Percentiles rank a stretch among this genome's conserved stretches.
phyloP scores from a whole-genome alignment of 2,113 vertebrate species.

The Catharus minimus region DNA sequence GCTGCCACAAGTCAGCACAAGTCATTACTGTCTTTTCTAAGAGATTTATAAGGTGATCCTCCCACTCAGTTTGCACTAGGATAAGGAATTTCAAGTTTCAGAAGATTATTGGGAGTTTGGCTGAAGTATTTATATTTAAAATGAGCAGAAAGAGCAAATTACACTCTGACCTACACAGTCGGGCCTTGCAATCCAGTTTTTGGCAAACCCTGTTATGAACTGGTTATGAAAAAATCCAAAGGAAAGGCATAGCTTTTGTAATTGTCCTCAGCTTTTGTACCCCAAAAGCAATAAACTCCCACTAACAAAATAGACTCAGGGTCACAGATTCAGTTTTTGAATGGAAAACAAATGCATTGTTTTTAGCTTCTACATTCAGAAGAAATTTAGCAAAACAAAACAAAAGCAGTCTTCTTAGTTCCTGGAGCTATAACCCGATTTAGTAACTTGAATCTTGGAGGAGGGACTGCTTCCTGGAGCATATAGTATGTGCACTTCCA shows the following conservation, averaged over 20 bases:
- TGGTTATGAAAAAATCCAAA: not conserved
- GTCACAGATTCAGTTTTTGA: not conserved
- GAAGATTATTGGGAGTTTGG: not conserved
- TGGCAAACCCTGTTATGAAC: not conserved
- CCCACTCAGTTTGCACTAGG: not conserved
- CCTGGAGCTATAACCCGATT: not conserved
- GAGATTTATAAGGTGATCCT: not conserved
- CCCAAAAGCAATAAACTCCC: not conserved
- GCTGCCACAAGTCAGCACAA: not conserved
- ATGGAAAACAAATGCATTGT: not conserved
- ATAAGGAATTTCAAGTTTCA: not conserved
- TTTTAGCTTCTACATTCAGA: not conserved
- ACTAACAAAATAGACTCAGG: not conserved
- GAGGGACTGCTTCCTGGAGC: conserved; percentile 25
- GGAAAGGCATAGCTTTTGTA: not conserved
- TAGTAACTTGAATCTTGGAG: not conserved
- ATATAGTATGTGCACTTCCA: conserved; percentile 59
- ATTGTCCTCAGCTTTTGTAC: not conserved
- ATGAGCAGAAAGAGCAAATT: not conserved
- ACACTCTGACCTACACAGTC: not conserved
- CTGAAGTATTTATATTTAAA: not conserved
- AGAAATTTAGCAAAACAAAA: conserved; percentile 1
- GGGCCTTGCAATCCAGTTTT: not conserved
- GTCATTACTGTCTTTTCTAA: not conserved
- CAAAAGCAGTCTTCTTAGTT: conserved; percentile 34